Base-by-base conservation (phyloP, 2,797 vertebrate species). In the Ataeniobius toweri region DNA sequence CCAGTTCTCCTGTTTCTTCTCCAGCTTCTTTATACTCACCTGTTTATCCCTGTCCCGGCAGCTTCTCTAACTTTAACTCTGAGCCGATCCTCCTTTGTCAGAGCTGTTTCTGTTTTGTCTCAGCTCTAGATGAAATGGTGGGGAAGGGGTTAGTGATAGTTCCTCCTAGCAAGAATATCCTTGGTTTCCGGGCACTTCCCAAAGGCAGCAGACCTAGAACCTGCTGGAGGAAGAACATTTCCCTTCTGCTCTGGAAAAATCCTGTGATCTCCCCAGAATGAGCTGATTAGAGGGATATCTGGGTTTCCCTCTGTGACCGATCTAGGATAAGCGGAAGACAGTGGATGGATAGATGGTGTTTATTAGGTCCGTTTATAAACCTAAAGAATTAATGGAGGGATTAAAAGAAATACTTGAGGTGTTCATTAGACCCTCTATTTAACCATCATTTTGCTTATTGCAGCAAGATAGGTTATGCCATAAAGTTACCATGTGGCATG, bases 1-100 rank as follows among this genome's bases (percentile, higher is more conserved):
- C 80, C 84, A 79, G 77, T 61, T 89, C 90, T 93, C 88, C 63
- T 78, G 36, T 93, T 91, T 91, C 93, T 87, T 76, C 63, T 76
- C 70, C 55, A 77, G 36, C 71, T 78, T 83, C 83, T 89, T 74
- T 76, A 78, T 76, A 58, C 73, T 88, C 80, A 86, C 87, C 80
- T 83, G 76, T 76, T 77, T 74, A 41, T 75, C 82, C 63, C 1
- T 51, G 65, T 86, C 14, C 53, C 61, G 41, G 26, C 56, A 74
- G n/a, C 39, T 74, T 46, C 73, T 48, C 20, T 10, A 39, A 41
- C 63, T 65, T 65, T 65, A 65, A 65, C 61, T 65, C 39, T 68
- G 39, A 68, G 65, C 39, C 24, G 22, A 12, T 22, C 31, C 3
- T 0, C 18, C 18, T 44, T 44, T 68, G 39, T 68, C 39, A n/a